Evolutionary conservation across 2,113 vertebrate species (phyloP).

Genomic region (Aegypius monachus): DNA sequence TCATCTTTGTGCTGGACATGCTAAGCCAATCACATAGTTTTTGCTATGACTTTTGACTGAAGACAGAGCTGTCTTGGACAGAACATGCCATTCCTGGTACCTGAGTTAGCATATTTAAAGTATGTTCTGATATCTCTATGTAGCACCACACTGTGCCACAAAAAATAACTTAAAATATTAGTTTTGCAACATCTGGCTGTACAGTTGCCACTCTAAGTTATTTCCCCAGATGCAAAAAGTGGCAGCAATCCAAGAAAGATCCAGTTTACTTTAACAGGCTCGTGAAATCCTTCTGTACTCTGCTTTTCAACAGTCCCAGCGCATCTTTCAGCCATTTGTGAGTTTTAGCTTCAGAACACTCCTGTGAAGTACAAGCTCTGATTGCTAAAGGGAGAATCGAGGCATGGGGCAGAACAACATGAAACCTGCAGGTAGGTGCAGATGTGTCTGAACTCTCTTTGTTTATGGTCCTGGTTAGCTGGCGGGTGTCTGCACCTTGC

Average conservation of each 20-base stretch:
- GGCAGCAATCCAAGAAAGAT: conserved; percentile 41
- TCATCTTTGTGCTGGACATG: not conserved
- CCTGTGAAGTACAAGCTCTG: not conserved
- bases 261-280: not conserved
- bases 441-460: not conserved
- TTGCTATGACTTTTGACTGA: not conserved
- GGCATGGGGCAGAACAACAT: not conserved
- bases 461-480: not conserved
- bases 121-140: not conserved
- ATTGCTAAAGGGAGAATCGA: not conserved
- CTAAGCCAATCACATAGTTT: not conserved
- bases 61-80: not conserved
- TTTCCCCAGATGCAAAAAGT: conserved; percentile 43
- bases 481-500: not conserved
- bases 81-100: not conserved
- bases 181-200: conserved; percentile 34
- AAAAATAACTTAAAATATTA: not conserved
- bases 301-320: not conserved
- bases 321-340: conserved; percentile 4
- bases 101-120: not conserved
- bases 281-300: not conserved
- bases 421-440: not conserved
- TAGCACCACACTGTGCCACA: not conserved
- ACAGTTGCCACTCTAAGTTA: conserved; percentile 24
- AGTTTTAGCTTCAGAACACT: not conserved